Evolutionary conservation across 2,888 invertebrate species (phyloP), one percentile per base, ranked within the genome.

Genomic region (Drosophila sordidula): DNA sequence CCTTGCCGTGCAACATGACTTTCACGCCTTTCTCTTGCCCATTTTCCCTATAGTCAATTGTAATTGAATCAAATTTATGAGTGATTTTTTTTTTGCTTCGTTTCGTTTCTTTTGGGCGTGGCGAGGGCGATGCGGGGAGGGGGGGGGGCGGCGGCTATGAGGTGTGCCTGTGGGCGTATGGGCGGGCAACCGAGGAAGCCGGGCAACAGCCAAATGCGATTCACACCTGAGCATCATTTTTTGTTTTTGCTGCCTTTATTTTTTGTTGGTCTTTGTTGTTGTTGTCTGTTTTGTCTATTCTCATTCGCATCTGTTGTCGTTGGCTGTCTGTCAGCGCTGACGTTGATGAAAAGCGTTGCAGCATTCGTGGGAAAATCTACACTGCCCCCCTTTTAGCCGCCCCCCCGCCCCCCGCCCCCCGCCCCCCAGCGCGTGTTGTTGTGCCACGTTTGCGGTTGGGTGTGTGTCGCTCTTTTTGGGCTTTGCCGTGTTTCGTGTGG

Each of bases 261-360:
- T 25, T 52, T 44, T 22, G 4, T 52, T 18, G 45, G 29, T 59
- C 29, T 32, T 62, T 58, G 29, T 29, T 5, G 26, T 29, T 32
- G 32, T 14, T 56, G 65, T 64, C 71, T 75, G 47, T 69, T 75
- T 73, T 66, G 58, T 49, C 75, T 67, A 47, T 68, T 74, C 58
- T 50, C 73, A 58, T 75, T 75, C 75, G 79, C 76, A 55, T 74
- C 67, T 73, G 78, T 81, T 78, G 78, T 62, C 65, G 78, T 54
- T 71, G 58, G 62, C 51, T 55, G 74, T 46, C 78, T 71, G 78
- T 77, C 78, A 68, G 55, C 74, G 70, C 59, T 75, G 78, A 78
- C 75, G 78, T 75, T 78, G 78, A 78, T 78, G 78, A 78, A 78
- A 78, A 78, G 78, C 74, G 70, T 65, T 74, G 70, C 71, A 64